Evolutionary conservation across 2,113 vertebrate genomes (phyloP), one percentile per base, ranked within the genome.

Genomic region (Meriones unguiculatus): DNA sequence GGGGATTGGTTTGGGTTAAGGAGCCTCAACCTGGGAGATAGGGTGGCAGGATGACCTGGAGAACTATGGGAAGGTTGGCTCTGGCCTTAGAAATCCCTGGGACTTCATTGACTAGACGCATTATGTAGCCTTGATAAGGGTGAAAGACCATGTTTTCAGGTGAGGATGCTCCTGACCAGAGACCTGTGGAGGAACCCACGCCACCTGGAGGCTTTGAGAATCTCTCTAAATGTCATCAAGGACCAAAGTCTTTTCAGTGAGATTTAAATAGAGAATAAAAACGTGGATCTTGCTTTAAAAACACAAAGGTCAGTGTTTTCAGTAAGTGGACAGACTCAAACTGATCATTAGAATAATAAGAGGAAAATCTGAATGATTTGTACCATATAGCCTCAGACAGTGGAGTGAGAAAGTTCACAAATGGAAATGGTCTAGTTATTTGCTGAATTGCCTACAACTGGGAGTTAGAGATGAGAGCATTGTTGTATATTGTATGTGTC

Each of bases 271-370:
- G 76, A 92, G 50, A 78, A 82, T 50, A 54, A 57, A 76, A 77
- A 25, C 32, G 9, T 41, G 64, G 35, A 25, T 67, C 59, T 86
- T 90, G 14, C 54, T 97, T 77, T 89, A 95, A 41, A 64, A 41
- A 64, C 13, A 13, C 7, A 41, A 97, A 95, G 64, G 69, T 54
- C 95, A 77, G 62, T 88, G 28, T 72, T 90, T 88, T 3, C 46
- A 76, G n/a, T 94, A 95, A 81, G 84, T 82, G 65, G 57, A 76
- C 91, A 35, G 72, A 93, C 82, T 95, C 67, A 90, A 90, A 86
- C 24, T 46, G 22, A 80, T 76, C 50, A 7, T 69, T 91, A 88
- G 30, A 87, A 32, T 46, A 80, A 70, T 67, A 22, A 35, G 62
- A 35, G 11, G 52, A 67, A 90, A 93, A 41, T 81, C 9, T 96